Percentiles rank a stretch among this genome's conserved stretches.
Evolutionary conservation across 2,888 invertebrate species (phyloP).

Genomic region (Trichopoda pennipes): DNA sequence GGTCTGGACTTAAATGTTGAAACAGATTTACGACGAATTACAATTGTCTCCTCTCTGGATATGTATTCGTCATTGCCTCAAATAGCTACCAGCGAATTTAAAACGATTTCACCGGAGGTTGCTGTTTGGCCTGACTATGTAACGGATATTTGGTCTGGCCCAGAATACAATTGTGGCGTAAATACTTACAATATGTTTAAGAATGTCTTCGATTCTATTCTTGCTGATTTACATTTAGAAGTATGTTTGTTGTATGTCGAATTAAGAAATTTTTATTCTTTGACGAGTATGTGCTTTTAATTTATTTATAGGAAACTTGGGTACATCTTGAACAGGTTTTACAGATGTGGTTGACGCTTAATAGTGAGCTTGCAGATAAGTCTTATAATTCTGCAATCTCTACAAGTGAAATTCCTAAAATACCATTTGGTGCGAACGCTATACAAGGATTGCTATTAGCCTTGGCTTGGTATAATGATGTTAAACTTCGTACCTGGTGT

Average conservation of each 20-base stretch:
- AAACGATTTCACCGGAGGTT: conserved; percentile 77
- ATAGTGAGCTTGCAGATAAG: conserved; percentile 83
- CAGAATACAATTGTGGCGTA: conserved; percentile 81
- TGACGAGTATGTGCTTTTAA: background rate
- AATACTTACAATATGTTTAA: conserved; percentile 85
- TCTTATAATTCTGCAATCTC: conserved; percentile 82
- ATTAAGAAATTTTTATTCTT: no score
- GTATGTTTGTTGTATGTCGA: conserved; percentile 71
- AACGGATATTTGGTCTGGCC: conserved; percentile 82
- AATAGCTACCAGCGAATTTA: conserved; percentile 78
- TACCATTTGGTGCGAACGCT: conserved; percentile 85
- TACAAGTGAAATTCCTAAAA: conserved; percentile 84
- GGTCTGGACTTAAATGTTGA: conserved; percentile 90
- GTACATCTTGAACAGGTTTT: conserved; percentile 91
- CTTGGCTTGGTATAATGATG: conserved; percentile 85
- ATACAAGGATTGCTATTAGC: conserved; percentile 86
- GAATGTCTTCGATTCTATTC: conserved; percentile 86
- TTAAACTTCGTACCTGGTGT: conserved; percentile 88
- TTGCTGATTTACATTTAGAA: conserved; percentile 84
- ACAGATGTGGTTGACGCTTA: conserved; percentile 92
- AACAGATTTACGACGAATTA: conserved; percentile 86
- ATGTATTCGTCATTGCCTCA: conserved; percentile 80
- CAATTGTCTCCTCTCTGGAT: conserved; percentile 83
- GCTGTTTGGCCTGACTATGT: conserved; percentile 81
- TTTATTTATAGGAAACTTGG: conserved; percentile 83